A percentile compares a stretch with the other conserved stretches of the same genome.
phyloP scores from a whole-genome alignment of 2,113 vertebrate genomes.

The Peromyscus maniculatus region DNA sequence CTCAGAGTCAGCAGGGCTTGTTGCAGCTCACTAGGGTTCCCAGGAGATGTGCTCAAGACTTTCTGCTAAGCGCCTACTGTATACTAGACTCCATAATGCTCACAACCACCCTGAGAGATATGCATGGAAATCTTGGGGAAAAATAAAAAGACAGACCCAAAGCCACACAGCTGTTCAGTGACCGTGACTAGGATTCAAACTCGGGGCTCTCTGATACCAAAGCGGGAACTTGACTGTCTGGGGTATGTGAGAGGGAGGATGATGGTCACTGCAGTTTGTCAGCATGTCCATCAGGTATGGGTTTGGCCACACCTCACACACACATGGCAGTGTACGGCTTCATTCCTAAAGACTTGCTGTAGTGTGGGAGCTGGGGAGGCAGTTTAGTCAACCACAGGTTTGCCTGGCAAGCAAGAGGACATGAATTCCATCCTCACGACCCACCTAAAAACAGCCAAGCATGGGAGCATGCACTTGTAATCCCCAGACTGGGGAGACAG shows the following conservation, averaged over 20 bases:
- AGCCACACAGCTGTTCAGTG: not conserved
- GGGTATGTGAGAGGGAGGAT: too few species aligned
- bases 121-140: not conserved
- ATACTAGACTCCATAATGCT: too few species aligned
- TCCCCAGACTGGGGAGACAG: not conserved
- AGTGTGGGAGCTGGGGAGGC: not conserved
- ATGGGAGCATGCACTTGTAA: not conserved
- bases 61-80: not conserved
- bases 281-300: not conserved
- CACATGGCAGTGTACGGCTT: fast-evolving
- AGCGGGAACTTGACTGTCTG: not conserved
- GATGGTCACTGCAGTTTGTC: too few species aligned
- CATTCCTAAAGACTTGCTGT: not conserved
- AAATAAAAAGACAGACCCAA: not conserved
- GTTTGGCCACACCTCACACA: not conserved
- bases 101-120: not conserved
- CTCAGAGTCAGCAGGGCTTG: not conserved
- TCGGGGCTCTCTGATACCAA: not conserved
- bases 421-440: too few species aligned
- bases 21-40: not conserved
- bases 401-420: not conserved
- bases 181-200: not conserved
- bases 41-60: too few species aligned
- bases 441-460: not conserved
- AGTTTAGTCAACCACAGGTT: not conserved